A percentile compares a stretch with the other conserved stretches of the same genome.
phyloP scores from a whole-genome alignment of 2,888 invertebrate genomes.

The Trisateles emortualis region DNA sequence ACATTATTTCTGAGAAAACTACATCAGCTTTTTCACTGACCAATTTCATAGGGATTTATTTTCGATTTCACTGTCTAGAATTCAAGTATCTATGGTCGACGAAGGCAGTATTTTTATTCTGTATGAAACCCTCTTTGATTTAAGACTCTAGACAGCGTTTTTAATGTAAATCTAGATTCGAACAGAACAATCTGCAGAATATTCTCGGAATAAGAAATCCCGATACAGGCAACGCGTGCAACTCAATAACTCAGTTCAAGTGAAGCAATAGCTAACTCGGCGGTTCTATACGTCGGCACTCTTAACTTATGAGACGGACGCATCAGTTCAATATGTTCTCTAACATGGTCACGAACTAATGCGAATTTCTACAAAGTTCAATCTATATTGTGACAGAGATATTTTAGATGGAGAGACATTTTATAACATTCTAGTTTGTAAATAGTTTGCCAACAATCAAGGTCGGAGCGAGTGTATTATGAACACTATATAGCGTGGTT shows the following conservation, averaged over 20 bases:
- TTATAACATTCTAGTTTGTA: no score
- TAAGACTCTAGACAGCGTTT: conserved; percentile 31
- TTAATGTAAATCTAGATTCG: conserved; percentile 26
- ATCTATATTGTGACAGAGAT: background rate
- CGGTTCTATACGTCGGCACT: conserved; percentile 41
- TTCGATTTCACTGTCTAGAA: conserved; percentile 11
- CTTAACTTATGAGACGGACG: conserved; percentile 53
- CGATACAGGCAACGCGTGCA: conserved; percentile 36
- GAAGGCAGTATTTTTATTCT: no score
- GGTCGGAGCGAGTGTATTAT: background rate
- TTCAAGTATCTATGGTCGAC: no score
- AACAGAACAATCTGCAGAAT: conserved; percentile 34
- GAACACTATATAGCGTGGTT: background rate
- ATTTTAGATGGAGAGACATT: background rate
- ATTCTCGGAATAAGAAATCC: conserved; percentile 45
- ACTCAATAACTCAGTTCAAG: conserved; percentile 52
- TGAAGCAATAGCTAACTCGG: conserved; percentile 50
- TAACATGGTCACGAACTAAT: conserved; percentile 27
- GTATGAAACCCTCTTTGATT: conserved; percentile 21
- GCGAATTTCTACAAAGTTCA: conserved; percentile 12
- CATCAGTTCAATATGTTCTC: conserved; percentile 44
- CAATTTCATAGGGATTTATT: conserved; percentile 21
- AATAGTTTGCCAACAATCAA: no score
- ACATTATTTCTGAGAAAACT: background rate
- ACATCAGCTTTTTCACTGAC: background rate